Base-by-base conservation (phyloP, 2,113 vertebrate genomes). In the Perccottus glenii region DNA sequence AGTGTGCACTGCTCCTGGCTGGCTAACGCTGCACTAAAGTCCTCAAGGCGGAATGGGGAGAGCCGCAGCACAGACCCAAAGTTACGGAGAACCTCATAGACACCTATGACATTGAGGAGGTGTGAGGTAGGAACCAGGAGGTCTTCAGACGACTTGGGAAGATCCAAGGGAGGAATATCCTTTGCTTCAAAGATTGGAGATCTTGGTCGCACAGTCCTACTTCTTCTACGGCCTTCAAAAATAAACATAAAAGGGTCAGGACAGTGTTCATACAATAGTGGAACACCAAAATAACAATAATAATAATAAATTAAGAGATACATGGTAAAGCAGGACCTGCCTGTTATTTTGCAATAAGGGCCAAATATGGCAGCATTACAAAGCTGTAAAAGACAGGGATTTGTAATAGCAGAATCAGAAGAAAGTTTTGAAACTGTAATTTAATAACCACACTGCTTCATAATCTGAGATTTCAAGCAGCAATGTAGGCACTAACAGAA, bases 41-140 rank as follows among this genome's bases (percentile, higher is more conserved):
- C 98, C 94, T 99, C 98, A 87, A 99, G 98, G 85, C 98, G 95
- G 91, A 99, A 99, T 45, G 95, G 96, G 49, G 98, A 99, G 53
- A 99, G 93, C 35, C 98, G 95, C 67, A 99, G 90, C 75, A 99
- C 98, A 3, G 95, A 95, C 90, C 96, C 94, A 91, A 99, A 99
- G 94, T 96, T 98, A 90, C 95, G 94, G 19, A 99, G 94, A 70
- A 99, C 96, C 91, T 99, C 98, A 58, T 98, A 99, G 84, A 99
- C 94, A 58, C 97, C 96, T 36, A 95, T 95, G 36, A 95, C 94
- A 75, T 95, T 97, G 89, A 99, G 95, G 75, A 99, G 94, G 90
- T 98, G 95, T 84, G 96, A 95, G 42, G 92, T 92, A 82, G 95
- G 94, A 87, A 99, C 92, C 92, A 97, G 93, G 85, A 99, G 94